Percentiles rank a stretch among this genome's conserved stretches.
Conservation (phyloP, 1,140 invertebrate species). For the Aphaenogaster rudis region DNA sequence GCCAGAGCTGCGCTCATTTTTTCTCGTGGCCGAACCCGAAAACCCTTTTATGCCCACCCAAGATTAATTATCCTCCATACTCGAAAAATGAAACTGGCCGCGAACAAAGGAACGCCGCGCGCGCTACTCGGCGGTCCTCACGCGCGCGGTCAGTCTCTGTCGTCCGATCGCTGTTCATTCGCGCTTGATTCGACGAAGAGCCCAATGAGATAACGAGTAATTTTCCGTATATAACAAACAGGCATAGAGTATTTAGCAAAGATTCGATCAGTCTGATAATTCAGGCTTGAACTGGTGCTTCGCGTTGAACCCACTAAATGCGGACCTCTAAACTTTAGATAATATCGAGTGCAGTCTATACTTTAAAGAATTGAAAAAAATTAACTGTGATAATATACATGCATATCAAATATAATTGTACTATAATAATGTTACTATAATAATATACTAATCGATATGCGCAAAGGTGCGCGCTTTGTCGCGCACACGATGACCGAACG, state of each 20-base stretch:
- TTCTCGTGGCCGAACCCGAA: constrained; percentile 85
- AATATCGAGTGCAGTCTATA: neutral
- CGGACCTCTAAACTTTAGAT: neutral
- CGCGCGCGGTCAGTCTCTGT: constrained; percentile 30
- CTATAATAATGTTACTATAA: too few species aligned
- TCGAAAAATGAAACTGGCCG: constrained; percentile 85
- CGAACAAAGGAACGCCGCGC: constrained; percentile 81
- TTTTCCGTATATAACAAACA: neutral
- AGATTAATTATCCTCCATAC: constrained; percentile 87
- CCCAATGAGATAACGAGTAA: neutral
- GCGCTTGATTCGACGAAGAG: constrained; percentile 25
- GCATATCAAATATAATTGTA: neutral
- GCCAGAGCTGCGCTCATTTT: constrained; percentile 84
- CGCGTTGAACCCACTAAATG: neutral
- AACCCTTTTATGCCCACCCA: constrained; percentile 86
- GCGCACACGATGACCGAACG: constrained; percentile 38
- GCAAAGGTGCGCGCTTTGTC: neutral
- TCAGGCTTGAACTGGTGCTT: neutral
- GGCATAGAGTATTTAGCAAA: neutral
- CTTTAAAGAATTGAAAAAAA: neutral
- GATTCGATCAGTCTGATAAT: neutral
- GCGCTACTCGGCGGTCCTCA: constrained; percentile 54
- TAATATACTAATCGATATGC: neutral
- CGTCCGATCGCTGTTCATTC: constrained; percentile 42
- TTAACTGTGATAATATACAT: neutral